phyloP scores from a whole-genome alignment of 2,113 vertebrate species.

The Macaca fascicularis region DNA sequence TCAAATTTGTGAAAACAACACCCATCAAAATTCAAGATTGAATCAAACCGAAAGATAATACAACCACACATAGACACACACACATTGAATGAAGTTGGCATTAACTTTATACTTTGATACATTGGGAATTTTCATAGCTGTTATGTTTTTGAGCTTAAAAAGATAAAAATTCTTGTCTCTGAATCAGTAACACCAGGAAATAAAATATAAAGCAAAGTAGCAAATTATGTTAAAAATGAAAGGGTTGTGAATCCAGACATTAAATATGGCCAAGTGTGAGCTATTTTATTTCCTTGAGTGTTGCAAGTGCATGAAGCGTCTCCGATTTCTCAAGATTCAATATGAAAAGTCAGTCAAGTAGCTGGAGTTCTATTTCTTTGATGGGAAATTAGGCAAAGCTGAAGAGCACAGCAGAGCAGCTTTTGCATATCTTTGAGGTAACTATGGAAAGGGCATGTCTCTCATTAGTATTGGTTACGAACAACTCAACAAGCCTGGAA shows the following conservation, averaged over 20 bases:
- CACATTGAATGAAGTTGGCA: neutral
- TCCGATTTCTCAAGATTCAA: conserved; percentile 52
- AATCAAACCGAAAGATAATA: neutral
- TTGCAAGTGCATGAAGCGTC: conserved; percentile 36
- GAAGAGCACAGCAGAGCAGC: neutral
- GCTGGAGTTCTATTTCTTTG: conserved; percentile 55
- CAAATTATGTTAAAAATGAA: conserved; percentile 42
- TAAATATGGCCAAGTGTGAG: neutral
- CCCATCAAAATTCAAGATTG: neutral
- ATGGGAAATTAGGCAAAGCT: conserved; percentile 41
- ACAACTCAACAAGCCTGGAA: neutral
- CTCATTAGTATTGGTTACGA: neutral
- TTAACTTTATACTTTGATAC: conserved; percentile 13
- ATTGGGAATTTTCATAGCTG: neutral
- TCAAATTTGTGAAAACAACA: conserved; percentile 8
- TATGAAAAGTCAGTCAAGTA: conserved; percentile 68
- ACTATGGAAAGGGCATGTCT: neutral
- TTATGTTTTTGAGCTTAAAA: conserved; percentile 47
- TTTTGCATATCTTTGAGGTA: conserved; percentile 36
- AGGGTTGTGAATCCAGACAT: conserved; percentile 54
- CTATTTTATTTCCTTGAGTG: conserved; percentile 61
- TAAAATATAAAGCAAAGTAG: conserved; percentile 44
- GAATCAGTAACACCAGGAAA: conserved; percentile 45
- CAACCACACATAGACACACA: neutral
- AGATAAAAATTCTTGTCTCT: conserved; percentile 34